Conservation (phyloP, 2,888 invertebrate species). For the Dasypogon diadema region DNA sequence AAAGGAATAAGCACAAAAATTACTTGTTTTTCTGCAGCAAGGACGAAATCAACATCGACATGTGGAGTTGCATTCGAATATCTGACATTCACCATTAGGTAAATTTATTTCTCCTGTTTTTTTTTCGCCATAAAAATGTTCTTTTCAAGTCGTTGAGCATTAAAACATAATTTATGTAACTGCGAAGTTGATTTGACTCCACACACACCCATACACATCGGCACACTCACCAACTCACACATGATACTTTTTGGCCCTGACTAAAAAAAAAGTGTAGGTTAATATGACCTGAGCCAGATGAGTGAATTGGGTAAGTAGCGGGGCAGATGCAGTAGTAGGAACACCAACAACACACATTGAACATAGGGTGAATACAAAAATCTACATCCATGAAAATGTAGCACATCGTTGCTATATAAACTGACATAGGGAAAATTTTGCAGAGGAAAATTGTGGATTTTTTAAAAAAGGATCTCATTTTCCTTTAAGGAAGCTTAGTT, state of each 20-base stretch:
- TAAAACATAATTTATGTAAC: conserved; percentile 44
- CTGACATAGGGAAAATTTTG: conserved; percentile 35
- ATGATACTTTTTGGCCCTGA: conserved; percentile 7
- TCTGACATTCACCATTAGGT: conserved; percentile 9
- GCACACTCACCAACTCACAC: background rate
- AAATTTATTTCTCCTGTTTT: conserved; percentile 23
- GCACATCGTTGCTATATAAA: conserved; percentile 15
- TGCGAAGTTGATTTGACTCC: conserved; percentile 22
- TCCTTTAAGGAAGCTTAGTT: conserved; percentile 40
- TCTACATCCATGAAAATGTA: background rate
- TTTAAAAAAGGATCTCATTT: conserved; percentile 35
- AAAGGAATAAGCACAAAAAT: background rate
- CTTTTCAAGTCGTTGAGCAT: conserved; percentile 40
- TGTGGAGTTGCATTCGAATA: conserved; percentile 18
- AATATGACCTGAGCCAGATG: conserved; percentile 15
- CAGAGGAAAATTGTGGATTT: conserved; percentile 33
- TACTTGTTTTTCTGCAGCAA: background rate
- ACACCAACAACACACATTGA: conserved; percentile 6
- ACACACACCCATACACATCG: background rate
- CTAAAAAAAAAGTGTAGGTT: background rate
- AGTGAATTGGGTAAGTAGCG: background rate
- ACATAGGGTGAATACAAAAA: background rate
- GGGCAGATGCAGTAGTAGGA: background rate
- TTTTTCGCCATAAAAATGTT: conserved; percentile 12
- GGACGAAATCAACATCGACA: background rate